Base-by-base conservation (phyloP, 2,888 invertebrate genomes). In the Pantelozetes paolii region DNA sequence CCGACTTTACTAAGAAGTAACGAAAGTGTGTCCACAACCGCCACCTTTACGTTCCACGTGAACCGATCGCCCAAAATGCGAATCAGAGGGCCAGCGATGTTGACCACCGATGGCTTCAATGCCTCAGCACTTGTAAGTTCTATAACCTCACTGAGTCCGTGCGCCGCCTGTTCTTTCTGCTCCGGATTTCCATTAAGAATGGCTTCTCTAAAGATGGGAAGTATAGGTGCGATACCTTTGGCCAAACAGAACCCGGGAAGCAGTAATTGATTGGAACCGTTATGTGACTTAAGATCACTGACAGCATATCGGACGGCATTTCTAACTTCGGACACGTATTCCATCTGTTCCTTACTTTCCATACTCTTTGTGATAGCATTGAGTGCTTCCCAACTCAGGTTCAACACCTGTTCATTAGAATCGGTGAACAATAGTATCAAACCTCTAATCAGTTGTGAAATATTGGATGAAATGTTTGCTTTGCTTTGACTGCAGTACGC, bases 71-170 rank as follows among this genome's bases (percentile, higher is more conserved):
- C 98, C 72, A 99, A 87, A 82, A 98, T 96, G 80, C 99, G 88
- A 84, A 99, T 99, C 77, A 99, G 86, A 0, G 99, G 98, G 0
- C 99, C 99, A 5, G 98, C 98, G 80, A 99, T 94, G 82, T 94
- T 92, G 76, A 98, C 92, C 3, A 98, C 97, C 70, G 96, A 96
- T 0, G 96, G 92, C 82, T 95, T 94, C 74, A 98, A 84, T 6
- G 96, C 93, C 72, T 89, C 86, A 0, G 95, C 88, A 77, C 90
- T 92, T 8, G 96, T 94, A 75, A 92, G 84, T 80, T 86, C 86
- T 80, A 95, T 93, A 20, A 93, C 87, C 82, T 89, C 89, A 71
- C 90, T 90, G 79, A 98, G 84, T 77, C 95, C 95, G 81, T 92
- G 89, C 9, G 97, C 94, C 0, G 97, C 96, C 77, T 90, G 90